Evolutionary conservation across 2,797 vertebrate genomes (phyloP).

Genomic region (Pelobates cultripes): DNA sequence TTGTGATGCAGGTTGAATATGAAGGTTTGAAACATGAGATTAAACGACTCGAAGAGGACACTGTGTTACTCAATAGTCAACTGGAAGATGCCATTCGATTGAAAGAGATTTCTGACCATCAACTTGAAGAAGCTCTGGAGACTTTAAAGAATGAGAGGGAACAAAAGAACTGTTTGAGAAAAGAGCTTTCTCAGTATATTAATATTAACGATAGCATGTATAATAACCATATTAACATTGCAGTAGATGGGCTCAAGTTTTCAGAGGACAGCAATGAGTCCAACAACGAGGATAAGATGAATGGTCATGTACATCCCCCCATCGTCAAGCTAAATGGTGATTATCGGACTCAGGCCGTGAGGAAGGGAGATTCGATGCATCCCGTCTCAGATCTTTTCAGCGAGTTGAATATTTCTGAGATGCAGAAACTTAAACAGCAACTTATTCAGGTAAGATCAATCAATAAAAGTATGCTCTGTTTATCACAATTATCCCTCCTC

Average conservation of each 20-base stretch:
- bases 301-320: slow-evolving; percentile 82
- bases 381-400: slow-evolving; percentile 96
- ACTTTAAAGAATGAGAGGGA: slow-evolving; percentile 93
- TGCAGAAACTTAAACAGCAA: slow-evolving; percentile 97
- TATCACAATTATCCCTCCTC: too few species aligned
- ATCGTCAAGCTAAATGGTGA: slow-evolving; percentile 85
- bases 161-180: slow-evolving; percentile 93
- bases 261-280: slow-evolving; percentile 80
- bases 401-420: slow-evolving; percentile 97
- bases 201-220: slow-evolving; percentile 89
- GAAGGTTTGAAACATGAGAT: slow-evolving; percentile 98
- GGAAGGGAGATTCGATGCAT: slow-evolving; percentile 86
- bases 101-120: slow-evolving; percentile 93
- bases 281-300: slow-evolving; percentile 91
- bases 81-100: slow-evolving; percentile 92
- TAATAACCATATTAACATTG: slow-evolving; percentile 88
- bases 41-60: slow-evolving; percentile 95
- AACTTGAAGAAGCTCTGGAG: slow-evolving; percentile 93
- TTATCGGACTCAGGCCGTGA: slow-evolving; percentile 73
- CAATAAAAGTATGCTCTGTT: neutral
- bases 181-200: slow-evolving; percentile 92
- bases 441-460: slow-evolving; percentile 86
- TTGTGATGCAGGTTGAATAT: slow-evolving; percentile 88
- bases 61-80: slow-evolving; percentile 95
- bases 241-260: slow-evolving; percentile 91